These are phyloP conservation scores for Sturmia bella DNA, from an alignment of 2,888 invertebrate genomes.

Conservation along the genomic window DNA sequence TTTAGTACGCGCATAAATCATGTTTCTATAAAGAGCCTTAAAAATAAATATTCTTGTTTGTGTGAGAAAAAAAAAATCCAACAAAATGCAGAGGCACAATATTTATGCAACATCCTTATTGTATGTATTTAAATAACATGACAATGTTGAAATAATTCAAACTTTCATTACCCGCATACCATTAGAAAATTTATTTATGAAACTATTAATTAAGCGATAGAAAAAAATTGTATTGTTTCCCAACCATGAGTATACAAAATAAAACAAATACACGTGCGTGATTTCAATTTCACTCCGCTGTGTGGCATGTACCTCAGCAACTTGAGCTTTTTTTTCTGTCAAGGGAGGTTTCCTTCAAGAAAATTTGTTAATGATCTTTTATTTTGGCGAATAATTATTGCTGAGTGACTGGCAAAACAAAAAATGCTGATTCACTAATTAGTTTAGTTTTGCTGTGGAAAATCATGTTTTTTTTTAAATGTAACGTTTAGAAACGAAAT, in stretches of 20 bases:
- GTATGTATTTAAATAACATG: too few species aligned
- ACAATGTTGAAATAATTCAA: too few species aligned
- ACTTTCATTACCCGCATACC: too few species aligned
- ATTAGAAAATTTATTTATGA: slow-evolving; percentile 34
- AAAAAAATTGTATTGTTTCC: too few species aligned
- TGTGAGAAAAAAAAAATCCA: too few species aligned
- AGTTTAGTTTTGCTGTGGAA: slow-evolving; percentile 45
- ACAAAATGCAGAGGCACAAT: too few species aligned
- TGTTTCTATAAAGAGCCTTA: too few species aligned
- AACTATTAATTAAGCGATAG: slow-evolving; percentile 19
- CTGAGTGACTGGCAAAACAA: slow-evolving; percentile 56
- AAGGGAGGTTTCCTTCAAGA: not conserved
- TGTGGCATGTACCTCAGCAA: slow-evolving; percentile 24
- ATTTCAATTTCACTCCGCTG: slow-evolving; percentile 17
- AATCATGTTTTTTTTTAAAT: slow-evolving; percentile 35
- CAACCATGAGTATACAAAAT: not conserved
- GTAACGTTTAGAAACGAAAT: slow-evolving; percentile 5
- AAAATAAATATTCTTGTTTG: too few species aligned
- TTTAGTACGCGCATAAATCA: too few species aligned
- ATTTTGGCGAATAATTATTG: slow-evolving; percentile 48
- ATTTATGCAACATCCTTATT: too few species aligned
- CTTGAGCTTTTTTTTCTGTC: slow-evolving; percentile 27
- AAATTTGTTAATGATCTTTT: slow-evolving; percentile 24
- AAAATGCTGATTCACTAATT: slow-evolving; percentile 63
- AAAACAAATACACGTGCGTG: slow-evolving; percentile 33